Percentiles rank a stretch among this genome's conserved stretches.
phyloP scores from a whole-genome alignment of 2,797 vertebrate species.

The Delichon dasypus region DNA sequence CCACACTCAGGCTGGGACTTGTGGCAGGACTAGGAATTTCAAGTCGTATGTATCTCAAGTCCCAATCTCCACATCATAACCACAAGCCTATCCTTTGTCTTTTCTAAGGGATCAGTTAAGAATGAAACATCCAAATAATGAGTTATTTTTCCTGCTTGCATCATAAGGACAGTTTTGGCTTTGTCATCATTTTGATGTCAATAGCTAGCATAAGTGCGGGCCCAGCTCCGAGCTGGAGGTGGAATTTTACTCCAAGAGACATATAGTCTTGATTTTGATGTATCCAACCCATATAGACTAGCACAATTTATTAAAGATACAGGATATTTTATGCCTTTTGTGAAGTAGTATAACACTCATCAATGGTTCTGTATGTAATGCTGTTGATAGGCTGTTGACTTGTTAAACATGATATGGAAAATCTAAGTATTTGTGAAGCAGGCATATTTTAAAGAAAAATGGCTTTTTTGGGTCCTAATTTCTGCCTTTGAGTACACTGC shows the following conservation, averaged over 20 bases:
- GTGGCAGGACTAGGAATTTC: slow-evolving; percentile 1
- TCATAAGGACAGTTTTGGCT: not conserved
- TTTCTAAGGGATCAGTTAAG: not conserved
- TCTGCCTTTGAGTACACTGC: not conserved
- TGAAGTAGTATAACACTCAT: not conserved
- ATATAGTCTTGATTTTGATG: not conserved
- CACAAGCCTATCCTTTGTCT: slow-evolving; percentile 8
- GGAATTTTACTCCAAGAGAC: not conserved
- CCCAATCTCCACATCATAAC: not conserved
- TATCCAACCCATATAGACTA: not conserved
- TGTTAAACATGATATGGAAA: not conserved
- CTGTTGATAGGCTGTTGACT: not conserved
- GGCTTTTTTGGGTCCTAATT: not conserved
- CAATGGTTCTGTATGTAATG: not conserved
- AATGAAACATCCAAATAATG: not conserved
- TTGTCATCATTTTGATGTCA: not conserved
- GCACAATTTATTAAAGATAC: not conserved
- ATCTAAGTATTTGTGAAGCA: not conserved
- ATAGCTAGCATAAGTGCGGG: not conserved
- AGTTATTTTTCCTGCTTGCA: not conserved
- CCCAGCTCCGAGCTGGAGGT: not conserved
- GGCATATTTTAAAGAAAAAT: not conserved
- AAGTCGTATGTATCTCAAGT: not conserved
- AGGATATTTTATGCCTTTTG: not conserved
- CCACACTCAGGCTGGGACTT: slow-evolving; percentile 3